Base-by-base conservation (phyloP, 2,888 invertebrate genomes). In the Apamea anceps region DNA sequence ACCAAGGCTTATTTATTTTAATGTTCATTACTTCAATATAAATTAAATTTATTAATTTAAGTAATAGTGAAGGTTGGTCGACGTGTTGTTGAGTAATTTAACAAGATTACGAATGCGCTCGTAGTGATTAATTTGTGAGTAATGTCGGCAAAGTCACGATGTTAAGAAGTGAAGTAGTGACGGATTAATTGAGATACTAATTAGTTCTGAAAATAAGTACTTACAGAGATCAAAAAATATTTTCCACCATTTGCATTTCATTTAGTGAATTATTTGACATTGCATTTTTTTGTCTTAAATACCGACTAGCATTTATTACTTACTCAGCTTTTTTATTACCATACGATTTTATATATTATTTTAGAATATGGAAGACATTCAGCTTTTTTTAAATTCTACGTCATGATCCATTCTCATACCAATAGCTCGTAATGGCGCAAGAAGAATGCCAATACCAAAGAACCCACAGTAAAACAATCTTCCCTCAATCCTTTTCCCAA, bases 11-110 rank as follows among this genome's bases (percentile, higher is more conserved):
- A 57, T 81, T 85, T 73, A 73, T 85, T 51, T 85, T 66, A 82
- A 77, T 74, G 87, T 82, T 28, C 66, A 81, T 82, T 86, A 68
- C 73, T 72, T 74, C 60, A 83, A 83, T 87, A 65, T 62, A 85
- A 85, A 87, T 84, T 84, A 73, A 85, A 87, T 87, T 85, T 87
- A 84, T 85, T 84, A 85, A 79, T 75, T 79, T 85, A 87, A 85
- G 85, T 85, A 79, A 84, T 79, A 72, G 84, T 87, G 85, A 85
- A 85, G 84, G 85, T 87, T 85, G 72, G 37, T 42, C 68, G 74
- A 71, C 62, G 67, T 45, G 81, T 54, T 86, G 74, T 85, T 85
- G 84, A 75, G 87, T 87, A 84, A 85, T 85, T 70, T 63, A 75
- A 84, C 75, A 65, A 79, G 87, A 84, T 85, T 87, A 84, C 84